Evolutionary conservation across 2,888 invertebrate species (phyloP).

Genomic region (Parnassius glacialis): DNA sequence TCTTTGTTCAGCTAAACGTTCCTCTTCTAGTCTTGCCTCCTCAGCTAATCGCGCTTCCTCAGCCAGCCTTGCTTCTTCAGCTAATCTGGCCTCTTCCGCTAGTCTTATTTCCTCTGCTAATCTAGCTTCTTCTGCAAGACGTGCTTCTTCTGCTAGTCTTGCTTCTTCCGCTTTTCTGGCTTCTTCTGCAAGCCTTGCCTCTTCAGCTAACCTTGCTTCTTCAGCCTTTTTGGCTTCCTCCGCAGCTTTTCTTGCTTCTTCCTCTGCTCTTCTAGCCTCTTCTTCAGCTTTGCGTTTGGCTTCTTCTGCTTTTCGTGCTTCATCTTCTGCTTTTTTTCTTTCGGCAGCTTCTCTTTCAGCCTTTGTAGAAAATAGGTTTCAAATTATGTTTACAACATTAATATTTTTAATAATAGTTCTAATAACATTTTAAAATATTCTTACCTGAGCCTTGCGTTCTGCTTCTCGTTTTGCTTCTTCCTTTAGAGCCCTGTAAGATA

Average conservation of each 20-base stretch:
- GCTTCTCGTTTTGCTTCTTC: slow-evolving; percentile 77
- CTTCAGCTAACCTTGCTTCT: slow-evolving; percentile 69
- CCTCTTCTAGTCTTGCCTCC: slow-evolving; percentile 70
- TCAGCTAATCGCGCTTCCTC: slow-evolving; percentile 70
- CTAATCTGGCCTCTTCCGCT: slow-evolving; percentile 75
- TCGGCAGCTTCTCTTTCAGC: slow-evolving; percentile 69
- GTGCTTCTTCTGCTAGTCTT: slow-evolving; percentile 67
- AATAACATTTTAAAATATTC: neutral
- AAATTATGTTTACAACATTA: neutral
- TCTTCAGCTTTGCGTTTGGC: slow-evolving; percentile 74
- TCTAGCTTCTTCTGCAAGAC: slow-evolving; percentile 60
- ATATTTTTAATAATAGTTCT: neutral
- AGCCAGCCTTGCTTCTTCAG: slow-evolving; percentile 66
- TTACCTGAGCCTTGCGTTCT: slow-evolving; percentile 73
- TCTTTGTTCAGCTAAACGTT: slow-evolving; percentile 72
- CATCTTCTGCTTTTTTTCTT: slow-evolving; percentile 79
- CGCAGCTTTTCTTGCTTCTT: slow-evolving; percentile 55
- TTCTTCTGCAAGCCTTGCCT: slow-evolving; percentile 63
- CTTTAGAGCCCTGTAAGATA: slow-evolving; percentile 62
- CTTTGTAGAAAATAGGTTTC: slow-evolving; percentile 32
- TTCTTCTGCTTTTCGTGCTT: slow-evolving; percentile 75
- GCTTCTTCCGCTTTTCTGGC: slow-evolving; percentile 73
- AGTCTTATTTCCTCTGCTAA: slow-evolving; percentile 56
- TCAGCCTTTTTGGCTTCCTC: slow-evolving; percentile 65
- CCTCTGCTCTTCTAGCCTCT: slow-evolving; percentile 59